Evolutionary conservation across 2,113 vertebrate species (phyloP).

Genomic region (Crotalus tigris): DNA sequence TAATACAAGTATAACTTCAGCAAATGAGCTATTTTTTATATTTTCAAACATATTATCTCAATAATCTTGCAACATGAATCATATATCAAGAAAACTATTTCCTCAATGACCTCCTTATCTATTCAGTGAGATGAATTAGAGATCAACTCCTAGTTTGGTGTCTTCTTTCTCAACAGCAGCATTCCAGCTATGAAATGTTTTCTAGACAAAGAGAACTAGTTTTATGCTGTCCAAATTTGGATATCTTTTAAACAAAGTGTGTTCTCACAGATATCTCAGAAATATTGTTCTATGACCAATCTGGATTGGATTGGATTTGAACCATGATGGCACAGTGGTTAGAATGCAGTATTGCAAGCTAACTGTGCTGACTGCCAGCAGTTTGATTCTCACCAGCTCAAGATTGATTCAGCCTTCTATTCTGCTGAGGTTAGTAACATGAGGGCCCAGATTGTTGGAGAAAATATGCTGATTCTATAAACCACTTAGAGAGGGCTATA

Average conservation of each 20-base stretch:
- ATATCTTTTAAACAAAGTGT: neutral
- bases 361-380: neutral
- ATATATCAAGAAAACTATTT: neutral
- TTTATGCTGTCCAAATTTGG: neutral
- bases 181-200: neutral
- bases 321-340: neutral
- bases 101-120: neutral
- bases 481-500: too few species aligned
- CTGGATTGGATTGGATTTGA: neutral
- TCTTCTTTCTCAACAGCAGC: neutral
- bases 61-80: neutral
- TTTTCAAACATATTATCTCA: neutral
- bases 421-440: neutral
- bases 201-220: neutral
- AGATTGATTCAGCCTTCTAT: neutral
- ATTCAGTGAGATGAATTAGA: neutral
- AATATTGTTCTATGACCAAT: neutral
- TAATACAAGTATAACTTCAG: neutral
- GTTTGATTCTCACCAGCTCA: neutral
- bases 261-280: neutral
- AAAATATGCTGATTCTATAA: too few species aligned
- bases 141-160: neutral
- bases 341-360: neutral
- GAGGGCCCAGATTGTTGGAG: too few species aligned
- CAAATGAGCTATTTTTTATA: neutral